Evolutionary conservation across 2,113 vertebrate species (phyloP), one percentile per base, ranked within the genome.

Genomic region (Picathartes gymnocephalus): DNA sequence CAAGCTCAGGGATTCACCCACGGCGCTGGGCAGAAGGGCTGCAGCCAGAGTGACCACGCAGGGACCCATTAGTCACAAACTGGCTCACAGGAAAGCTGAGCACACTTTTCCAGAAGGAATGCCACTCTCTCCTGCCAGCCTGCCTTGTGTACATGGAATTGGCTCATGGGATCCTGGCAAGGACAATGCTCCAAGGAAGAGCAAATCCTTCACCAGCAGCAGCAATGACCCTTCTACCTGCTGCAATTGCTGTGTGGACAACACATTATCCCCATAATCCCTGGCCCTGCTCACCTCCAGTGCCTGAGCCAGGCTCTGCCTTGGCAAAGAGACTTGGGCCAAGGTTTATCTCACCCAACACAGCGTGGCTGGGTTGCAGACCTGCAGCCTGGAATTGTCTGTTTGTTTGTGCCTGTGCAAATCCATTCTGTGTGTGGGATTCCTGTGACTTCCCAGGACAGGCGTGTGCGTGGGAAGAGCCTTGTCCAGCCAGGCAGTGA

Each of bases 381-480:
- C 13, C 54, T 14, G 37, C 40, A 60, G 40, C 69, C 33, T 4
- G 1, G 40, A 72, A 39, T 0, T 4, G 12, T 27, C 45, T 24
- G 6, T 54, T 66, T 47, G 19, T 80, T 74, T 37, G 23, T 0
- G 6, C 11, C 50, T 18, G 4, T 30, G 18, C 39, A n/a, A 53
- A 22, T 25, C 56, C 7, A 13, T 18, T 11, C 27, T 13, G n/a
- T 17, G 48, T 48, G 10, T 3, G 4, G 1, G 21, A 42, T 33
- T 28, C 25, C 47, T 2, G 7, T 44, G 73, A 15, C 70, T 53
- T 16, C 48, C 48, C 15, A 3, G 73, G 45, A 72, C n/a, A 68
- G 51, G 13, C 1, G 3, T 7, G 60, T 42, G 62, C 0, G 0
- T 21, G 27, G 8, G 16, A 54, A 35, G 40, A 2, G 4, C 33